A percentile compares a stretch with the other conserved stretches of the same genome.
Conservation (phyloP, 1,140 invertebrate species). For the Drosophila aff. region DNA sequence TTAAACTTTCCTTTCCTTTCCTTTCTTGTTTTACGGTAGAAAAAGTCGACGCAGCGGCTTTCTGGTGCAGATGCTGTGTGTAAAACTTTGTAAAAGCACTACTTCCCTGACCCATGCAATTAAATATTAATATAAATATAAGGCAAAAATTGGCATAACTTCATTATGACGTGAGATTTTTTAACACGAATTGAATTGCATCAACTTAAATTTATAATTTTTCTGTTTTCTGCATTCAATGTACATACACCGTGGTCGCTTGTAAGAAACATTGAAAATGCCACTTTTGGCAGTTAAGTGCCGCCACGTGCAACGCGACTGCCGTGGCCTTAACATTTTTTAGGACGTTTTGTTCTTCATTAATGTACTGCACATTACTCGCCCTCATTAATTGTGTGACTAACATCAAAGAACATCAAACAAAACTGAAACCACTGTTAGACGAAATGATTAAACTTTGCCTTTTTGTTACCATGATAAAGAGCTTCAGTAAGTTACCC, state of each 20-base stretch:
- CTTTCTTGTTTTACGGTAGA: too few species aligned
- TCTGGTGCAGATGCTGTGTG: too few species aligned
- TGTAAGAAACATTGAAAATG: constrained; percentile 56
- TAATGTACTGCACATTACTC: constrained; percentile 31
- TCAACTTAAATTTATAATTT: neutral
- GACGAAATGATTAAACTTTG: neutral
- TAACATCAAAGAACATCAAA: constrained; percentile 59
- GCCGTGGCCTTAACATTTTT: constrained; percentile 17
- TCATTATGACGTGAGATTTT: neutral
- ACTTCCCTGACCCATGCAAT: too few species aligned
- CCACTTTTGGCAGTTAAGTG: constrained; percentile 59
- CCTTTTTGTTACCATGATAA: neutral
- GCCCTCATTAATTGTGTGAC: constrained; percentile 27
- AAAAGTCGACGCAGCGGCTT: too few species aligned
- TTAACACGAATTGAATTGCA: neutral
- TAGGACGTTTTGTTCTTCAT: constrained; percentile 35
- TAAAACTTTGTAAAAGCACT: too few species aligned
- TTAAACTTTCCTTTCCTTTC: too few species aligned
- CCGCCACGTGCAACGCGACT: constrained; percentile 44
- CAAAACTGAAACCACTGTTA: constrained; percentile 6
- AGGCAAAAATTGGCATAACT: neutral
- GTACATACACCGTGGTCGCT: constrained; percentile 10
- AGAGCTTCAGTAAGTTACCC: neutral
- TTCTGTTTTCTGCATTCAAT: neutral
- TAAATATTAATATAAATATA: neutral